Base-by-base conservation (phyloP, 2,888 invertebrate genomes). In the Leucoma salicis region DNA sequence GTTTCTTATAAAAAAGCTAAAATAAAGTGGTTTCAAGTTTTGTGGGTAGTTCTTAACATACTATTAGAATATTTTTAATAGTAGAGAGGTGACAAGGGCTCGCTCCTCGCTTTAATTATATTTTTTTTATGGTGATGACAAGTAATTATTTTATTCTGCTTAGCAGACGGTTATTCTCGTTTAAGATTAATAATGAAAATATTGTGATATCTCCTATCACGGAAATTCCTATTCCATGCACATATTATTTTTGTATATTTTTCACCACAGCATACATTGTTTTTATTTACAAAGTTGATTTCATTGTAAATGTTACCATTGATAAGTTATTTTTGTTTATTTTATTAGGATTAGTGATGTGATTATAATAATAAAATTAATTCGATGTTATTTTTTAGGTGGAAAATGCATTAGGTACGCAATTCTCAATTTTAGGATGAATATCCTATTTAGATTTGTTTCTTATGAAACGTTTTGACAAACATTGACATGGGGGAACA, bases 221-320 rank as follows among this genome's bases (percentile, higher is more conserved):
- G 78, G 79, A 78, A 74, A 83, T 81, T 84, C 84, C 85, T 85
- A 82, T 82, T 83, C 82, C 83, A 84, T 80, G 70, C 78, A 82
- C 78, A 74, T 80, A 68, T 83, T 84, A 78, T 83, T 82, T 83
- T 83, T 82, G 75, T 82, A 78, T 78, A 78, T 78, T 75, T 68
- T 81, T 81, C 79, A 74, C 75, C 75, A 66, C 70, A 54, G 70
- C 75, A 68, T 75, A 75, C 67, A 49, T 62, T 60, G 57, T 63
- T 57, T 68, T 78, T 72, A 63, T 74, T 75, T 74, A 74, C 74
- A 76, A 70, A 62, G 69, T 77, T 76, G 67, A 71, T 70, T 74
- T 85, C 85, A 82, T 83, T 85, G 85, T 87, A 82, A 83, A 85
- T 85, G 86, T 88, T 87, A 87, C 87, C 88, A 86, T 87, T 84